Evolutionary conservation across 2,797 vertebrate genomes (phyloP), one percentile per base, ranked within the genome.

Genomic region (Simalia tracyae): DNA sequence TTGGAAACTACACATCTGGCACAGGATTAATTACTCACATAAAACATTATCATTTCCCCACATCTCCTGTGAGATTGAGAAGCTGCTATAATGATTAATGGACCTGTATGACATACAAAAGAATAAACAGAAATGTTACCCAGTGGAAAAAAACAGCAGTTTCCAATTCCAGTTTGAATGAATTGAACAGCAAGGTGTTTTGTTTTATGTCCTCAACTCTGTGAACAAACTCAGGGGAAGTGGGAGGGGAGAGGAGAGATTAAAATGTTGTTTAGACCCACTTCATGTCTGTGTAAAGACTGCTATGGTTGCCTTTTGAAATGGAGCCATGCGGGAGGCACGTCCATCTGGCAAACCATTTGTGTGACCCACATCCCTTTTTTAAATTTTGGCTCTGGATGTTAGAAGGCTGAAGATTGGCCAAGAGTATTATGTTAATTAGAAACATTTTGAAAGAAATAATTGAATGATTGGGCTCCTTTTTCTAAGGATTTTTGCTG

Each of bases 11-110:
- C 96, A 94, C 96, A 97, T 97, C 97, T 97, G 97, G 95, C 94
- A 92, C 93, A 95, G 95, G 96, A 97, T 98, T 97, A 98, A 98
- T 98, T 97, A 97, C 95, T 97, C 93, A 94, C 96, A 97, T 98
- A 97, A 97, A 98, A 96, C 96, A 96, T 97, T 97, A 97, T 97
- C 97, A 97, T 97, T 97, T 97, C 94, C 95, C 90, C 95, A 96
- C 93, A 96, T 98, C 95, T 97, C 96, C 94, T 96, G 7, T 94
- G 97, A 97, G 95, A 93, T 96, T 96, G 92, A 94, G 93, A 91
- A 87, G 46, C 95, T 96, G 96, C 96, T 95, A 50, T 92, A 95
- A 96, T 97, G 97, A 98, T 96, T 96, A 96, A 97, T 96, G 93
- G 85, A 90, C 94, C 92, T 93, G n/a, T 95, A 94, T 93, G 95